Percentiles rank a stretch among this genome's conserved stretches.
Evolutionary conservation across 2,888 invertebrate species (phyloP).

Genomic region (Cataglyphis albicans): DNA sequence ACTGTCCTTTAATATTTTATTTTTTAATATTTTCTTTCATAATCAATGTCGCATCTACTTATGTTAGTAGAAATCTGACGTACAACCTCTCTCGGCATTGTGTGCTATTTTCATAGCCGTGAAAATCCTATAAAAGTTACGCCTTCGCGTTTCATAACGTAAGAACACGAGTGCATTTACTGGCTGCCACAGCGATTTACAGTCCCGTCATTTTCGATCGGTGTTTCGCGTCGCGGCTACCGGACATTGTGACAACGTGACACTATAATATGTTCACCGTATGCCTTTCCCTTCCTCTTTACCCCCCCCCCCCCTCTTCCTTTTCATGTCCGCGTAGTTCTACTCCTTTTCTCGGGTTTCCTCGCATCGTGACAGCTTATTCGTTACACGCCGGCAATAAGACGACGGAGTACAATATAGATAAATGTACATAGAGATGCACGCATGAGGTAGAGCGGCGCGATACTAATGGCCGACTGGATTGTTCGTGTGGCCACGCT

Average conservation of each 20-base stretch:
- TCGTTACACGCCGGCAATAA: slow-evolving; percentile 75
- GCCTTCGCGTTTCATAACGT: slow-evolving; percentile 19
- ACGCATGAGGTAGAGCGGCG: slow-evolving; percentile 50
- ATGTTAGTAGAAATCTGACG: background rate
- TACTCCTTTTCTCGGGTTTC: slow-evolving; percentile 17
- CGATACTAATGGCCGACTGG: slow-evolving; percentile 51
- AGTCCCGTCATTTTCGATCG: slow-evolving; percentile 39
- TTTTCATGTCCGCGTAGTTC: background rate
- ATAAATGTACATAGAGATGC: slow-evolving; percentile 32
- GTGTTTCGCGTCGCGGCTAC: slow-evolving; percentile 35
- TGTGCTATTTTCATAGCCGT: slow-evolving; percentile 1
- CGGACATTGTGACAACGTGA: slow-evolving; percentile 68
- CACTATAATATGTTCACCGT: slow-evolving; percentile 59
- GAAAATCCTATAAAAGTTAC: slow-evolving; percentile 15
- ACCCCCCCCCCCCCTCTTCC: background rate
- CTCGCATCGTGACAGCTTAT: slow-evolving; percentile 56
- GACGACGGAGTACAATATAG: slow-evolving; percentile 57
- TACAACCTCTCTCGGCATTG: background rate
- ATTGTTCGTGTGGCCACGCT: slow-evolving; percentile 65
- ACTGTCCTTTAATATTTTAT: background rate
- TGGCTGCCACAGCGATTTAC: slow-evolving; percentile 47
- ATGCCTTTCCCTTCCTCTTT: slow-evolving; percentile 66
- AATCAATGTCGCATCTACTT: background rate
- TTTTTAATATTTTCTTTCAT: background rate
- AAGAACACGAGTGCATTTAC: background rate